Percentiles rank a stretch among this genome's conserved stretches.
Conservation (phyloP, 2,888 invertebrate species). For the Aproaerema taeniolella region DNA sequence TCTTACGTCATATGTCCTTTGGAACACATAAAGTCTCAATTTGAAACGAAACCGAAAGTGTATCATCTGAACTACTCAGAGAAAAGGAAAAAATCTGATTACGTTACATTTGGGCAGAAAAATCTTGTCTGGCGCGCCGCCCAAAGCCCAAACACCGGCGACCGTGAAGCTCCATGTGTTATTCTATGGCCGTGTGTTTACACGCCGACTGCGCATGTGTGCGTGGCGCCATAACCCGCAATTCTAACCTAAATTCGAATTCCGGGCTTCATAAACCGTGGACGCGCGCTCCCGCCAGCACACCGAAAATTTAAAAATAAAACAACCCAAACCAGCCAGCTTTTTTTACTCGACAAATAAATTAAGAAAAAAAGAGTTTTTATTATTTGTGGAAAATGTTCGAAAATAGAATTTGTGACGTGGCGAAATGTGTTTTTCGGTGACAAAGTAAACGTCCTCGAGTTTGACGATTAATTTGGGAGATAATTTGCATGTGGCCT, state of each 20-base stretch:
- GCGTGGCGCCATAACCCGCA: conserved; percentile 61
- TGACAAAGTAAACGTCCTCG: conserved; percentile 28
- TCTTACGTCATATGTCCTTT: too few species aligned
- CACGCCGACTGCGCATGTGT: conserved; percentile 57
- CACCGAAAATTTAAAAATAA: conserved; percentile 63
- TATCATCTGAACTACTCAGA: too few species aligned
- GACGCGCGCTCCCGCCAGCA: conserved; percentile 57
- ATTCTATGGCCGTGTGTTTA: conserved; percentile 47
- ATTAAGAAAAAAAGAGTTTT: conserved; percentile 1
- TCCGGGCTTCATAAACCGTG: conserved; percentile 55
- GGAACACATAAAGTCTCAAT: too few species aligned
- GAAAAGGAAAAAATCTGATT: too few species aligned
- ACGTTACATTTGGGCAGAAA: background rate
- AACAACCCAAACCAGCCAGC: conserved; percentile 22
- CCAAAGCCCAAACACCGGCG: conserved; percentile 1
- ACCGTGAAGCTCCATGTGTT: conserved; percentile 37
- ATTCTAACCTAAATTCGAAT: conserved; percentile 75
- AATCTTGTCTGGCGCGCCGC: conserved; percentile 5
- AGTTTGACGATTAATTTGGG: conserved; percentile 25
- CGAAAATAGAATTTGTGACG: conserved; percentile 52
- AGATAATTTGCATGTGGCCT: conserved; percentile 17
- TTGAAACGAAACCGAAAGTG: too few species aligned
- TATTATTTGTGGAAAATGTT: conserved; percentile 38
- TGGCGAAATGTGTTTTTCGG: conserved; percentile 4
- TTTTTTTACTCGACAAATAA: too few species aligned